A percentile compares a stretch with the other conserved stretches of the same genome.
These are phyloP conservation scores for Pristionchus maxplancki DNA, from an alignment of 2,888 invertebrate species.

Conservation along the genomic window DNA sequence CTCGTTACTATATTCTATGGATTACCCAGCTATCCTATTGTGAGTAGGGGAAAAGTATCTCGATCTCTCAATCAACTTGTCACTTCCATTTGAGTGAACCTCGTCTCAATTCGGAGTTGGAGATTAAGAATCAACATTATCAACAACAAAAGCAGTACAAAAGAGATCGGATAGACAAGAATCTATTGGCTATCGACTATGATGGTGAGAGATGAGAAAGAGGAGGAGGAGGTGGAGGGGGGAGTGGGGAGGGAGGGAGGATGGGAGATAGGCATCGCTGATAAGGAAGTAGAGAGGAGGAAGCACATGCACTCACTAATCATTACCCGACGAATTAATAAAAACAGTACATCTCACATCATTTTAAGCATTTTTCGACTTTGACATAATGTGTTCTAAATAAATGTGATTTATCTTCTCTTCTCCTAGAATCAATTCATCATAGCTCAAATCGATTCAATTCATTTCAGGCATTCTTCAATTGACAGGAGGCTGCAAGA, in stretches of 20 bases:
- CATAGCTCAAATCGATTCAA: no score
- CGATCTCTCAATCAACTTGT: not conserved
- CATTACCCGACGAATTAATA: not conserved
- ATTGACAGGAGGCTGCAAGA: slow-evolving; percentile 76
- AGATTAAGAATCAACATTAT: slow-evolving; percentile 66
- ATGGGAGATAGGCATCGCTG: not conserved
- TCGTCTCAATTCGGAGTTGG: slow-evolving; percentile 61
- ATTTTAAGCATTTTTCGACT: no score
- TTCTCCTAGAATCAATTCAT: no score
- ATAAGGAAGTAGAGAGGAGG: slow-evolving; percentile 13
- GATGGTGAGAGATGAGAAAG: slow-evolving; percentile 57
- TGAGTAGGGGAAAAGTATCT: not conserved
- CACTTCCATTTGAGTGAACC: slow-evolving; percentile 45
- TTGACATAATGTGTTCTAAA: no score
- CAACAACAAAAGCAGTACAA: slow-evolving; percentile 64
- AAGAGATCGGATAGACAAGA: slow-evolving; percentile 35
- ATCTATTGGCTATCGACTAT: slow-evolving; percentile 64
- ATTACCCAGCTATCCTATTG: not conserved
- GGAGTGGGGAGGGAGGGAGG: not conserved
- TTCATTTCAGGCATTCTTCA: slow-evolving; percentile 71
- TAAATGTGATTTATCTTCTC: no score
- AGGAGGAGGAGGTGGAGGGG: not conserved
- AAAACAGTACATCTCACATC: no score
- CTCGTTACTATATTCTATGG: no score
- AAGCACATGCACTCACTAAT: not conserved